Conservation (phyloP, 2,888 invertebrate species). For the Chirona hameri region DNA sequence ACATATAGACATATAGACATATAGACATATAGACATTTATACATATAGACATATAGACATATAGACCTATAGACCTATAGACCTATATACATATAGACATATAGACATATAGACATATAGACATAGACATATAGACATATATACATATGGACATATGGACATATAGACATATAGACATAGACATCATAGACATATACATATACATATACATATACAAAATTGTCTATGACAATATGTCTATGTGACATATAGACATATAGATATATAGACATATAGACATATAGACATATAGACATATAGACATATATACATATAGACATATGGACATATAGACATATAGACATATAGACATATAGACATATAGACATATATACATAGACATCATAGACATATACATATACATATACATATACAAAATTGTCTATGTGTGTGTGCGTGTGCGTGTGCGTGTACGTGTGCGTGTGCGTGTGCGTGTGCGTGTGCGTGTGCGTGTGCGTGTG, state of each 20-base stretch:
- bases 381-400: not conserved
- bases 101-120: constrained; percentile 13
- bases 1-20: not conserved
- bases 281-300: not conserved
- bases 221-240: constrained; percentile 11
- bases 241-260: not conserved
- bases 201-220: not conserved
- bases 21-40: no score
- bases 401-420: not conserved
- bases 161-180: no score
- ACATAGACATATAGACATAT: no score
- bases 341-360: not conserved
- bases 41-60: no score
- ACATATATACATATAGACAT: not conserved
- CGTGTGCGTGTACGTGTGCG: no score
- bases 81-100: constrained; percentile 11
- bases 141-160: constrained; percentile 8
- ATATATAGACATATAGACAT: no score
- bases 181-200: no score
- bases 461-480: no score
- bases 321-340: not conserved
- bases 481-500: not conserved
- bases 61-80: no score
- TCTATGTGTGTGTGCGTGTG: no score
- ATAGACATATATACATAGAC: constrained; percentile 4